phyloP scores from a whole-genome alignment of 2,888 invertebrate species.

The Drosophila seclusa region DNA sequence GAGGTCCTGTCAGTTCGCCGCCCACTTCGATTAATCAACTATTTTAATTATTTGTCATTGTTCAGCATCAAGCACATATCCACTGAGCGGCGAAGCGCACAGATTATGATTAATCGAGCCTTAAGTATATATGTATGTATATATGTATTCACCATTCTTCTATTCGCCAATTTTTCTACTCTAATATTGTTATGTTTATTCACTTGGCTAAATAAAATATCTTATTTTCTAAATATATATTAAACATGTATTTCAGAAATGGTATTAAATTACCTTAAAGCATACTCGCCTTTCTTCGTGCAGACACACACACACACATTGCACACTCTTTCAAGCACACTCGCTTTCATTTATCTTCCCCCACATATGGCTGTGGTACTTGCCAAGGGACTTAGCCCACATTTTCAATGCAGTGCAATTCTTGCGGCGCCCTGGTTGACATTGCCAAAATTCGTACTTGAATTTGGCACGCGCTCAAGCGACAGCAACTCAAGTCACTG shows the following conservation, averaged over 20 bases:
- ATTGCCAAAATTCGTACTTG: constrained; percentile 19
- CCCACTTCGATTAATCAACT: constrained; percentile 41
- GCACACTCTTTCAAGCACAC: neutral
- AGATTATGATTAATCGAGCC: neutral
- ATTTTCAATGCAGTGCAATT: constrained; percentile 33
- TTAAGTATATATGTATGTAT: neutral
- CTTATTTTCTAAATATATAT: neutral
- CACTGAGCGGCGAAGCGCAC: constrained; percentile 13
- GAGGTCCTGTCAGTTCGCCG: constrained; percentile 13
- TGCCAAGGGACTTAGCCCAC: constrained; percentile 15
- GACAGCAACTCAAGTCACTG: neutral
- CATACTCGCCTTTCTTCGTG: neutral
- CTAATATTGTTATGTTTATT: neutral
- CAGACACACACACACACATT: neutral
- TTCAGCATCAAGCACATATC: neutral
- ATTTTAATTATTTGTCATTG: constrained; percentile 28
- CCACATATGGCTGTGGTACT: constrained; percentile 44
- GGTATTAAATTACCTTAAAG: neutral
- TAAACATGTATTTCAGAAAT: neutral
- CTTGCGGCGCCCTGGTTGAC: constrained; percentile 17
- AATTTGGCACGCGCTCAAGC: constrained; percentile 13
- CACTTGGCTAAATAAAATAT: neutral
- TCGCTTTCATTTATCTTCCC: constrained; percentile 24
- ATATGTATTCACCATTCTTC: no score
- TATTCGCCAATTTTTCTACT: neutral